Evolutionary conservation across 1,140 invertebrate genomes (phyloP), one percentile per base, ranked within the genome.

Genomic region (Bursaphelenchus mucronatus): DNA sequence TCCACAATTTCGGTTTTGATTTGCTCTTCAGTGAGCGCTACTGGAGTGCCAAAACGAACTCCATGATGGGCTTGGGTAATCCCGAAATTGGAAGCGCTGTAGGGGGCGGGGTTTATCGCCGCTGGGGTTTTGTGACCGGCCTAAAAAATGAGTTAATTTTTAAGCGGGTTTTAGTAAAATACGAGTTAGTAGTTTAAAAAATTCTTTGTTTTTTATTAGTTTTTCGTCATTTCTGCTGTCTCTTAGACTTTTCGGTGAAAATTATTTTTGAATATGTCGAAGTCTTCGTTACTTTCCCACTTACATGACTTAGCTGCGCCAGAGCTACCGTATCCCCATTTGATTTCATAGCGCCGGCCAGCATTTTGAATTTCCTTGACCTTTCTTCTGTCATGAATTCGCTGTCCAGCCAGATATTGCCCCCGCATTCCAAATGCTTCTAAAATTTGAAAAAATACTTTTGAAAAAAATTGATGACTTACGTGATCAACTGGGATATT

Each of bases 31-130:
- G 68, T 67, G 15, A 67, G 19, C 3, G 40, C 44, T 7, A 67
- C 41, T 17, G 66, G 66, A 1, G 47, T 68, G 0, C 66, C 65
- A 9, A 64, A 64, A 39, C 30, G 11, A 17, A 13, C 30, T 19
- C 56, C 54, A 45, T n/a, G 50, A 30, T 30, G 30, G 30, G 30
- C 30, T 30, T 30, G 30, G 5, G 30, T 30, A 5, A 53, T 11
- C 3, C 54, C 43, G n/a, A 67, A 19, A 15, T 64, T 63, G 43
- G 70, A 65, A 6, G 69, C 46, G 10, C 69, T 64, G 46, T 57
- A 71, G 19, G 69, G 69, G 15, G 54, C 49, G 47, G 64, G 55
- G 44, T 71, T 74, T 8, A 71, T 54, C 11, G 51, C 49, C n/a
- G 66, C 45, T n/a, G 69, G 54, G 11, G 68, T 70, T 17, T 50